Evolutionary conservation across 1,140 invertebrate species (phyloP), one percentile per base, ranked within the genome.

Genomic region (Pseudomyrmex gracilis): DNA sequence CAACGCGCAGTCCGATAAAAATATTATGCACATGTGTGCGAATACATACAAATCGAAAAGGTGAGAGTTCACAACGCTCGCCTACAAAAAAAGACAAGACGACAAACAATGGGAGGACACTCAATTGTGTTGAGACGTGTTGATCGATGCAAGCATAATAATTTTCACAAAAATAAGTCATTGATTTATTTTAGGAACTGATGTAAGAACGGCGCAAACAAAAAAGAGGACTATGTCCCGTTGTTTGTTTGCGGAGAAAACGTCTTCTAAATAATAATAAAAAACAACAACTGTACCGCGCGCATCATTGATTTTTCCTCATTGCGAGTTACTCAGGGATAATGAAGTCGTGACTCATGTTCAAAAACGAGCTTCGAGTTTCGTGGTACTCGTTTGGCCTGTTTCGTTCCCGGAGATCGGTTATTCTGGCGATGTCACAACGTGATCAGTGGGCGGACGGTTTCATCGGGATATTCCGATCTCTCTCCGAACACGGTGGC

Each of bases 341-440:
- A 80, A 78, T 71, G 66, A 55, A 49, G 12, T 13, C 55, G 9
- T 80, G 76, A 80, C 53, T 80, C 76, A 80, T 80, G 71, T 22
- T 70, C 71, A 71, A 80, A 80, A 80, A 80, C 55, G 66, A 49
- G 53, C 71, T 24, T 71, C 57, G 60, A 5, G 57, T 53, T 57
- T 58, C 76, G 34, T 10, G n/a, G 22, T 49, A 57, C 34, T 68
- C 74, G 17, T 45, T 45, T 22, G 13, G 76, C 12, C 12, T 13
- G 66, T 60, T 71, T 68, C 76, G 64, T 80, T 80, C 51, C 53
- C 43, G 66, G 53, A 49, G 53, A 67, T 49, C 49, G 7, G 34
- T 34, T 34, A 20, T 66, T 77, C 61, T 60, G 34, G 43, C 45
- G 57, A 51, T 66, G 73, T 71, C 53, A 70, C 24, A 45, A 60